phyloP scores from a whole-genome alignment of 1,140 invertebrate genomes.

The Eueides isabella region DNA sequence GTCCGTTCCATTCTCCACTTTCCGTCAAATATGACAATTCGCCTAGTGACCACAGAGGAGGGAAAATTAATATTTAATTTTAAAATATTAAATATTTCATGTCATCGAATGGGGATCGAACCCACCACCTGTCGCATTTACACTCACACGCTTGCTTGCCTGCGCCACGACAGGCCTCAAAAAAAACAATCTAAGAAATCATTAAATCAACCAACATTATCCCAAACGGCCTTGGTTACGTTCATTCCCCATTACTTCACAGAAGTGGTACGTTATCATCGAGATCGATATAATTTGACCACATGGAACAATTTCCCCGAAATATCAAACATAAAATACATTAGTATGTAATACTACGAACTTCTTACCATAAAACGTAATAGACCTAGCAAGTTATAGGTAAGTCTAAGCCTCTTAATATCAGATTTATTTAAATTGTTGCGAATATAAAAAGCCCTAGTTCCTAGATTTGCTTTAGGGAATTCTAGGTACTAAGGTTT shows the following conservation, averaged over 20 bases:
- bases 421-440: neutral
- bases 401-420: neutral
- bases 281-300: slow-evolving; percentile 3
- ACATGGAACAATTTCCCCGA: neutral
- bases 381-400: neutral
- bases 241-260: slow-evolving; percentile 1
- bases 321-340: slow-evolving; percentile 6
- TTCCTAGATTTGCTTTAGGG: too few relatives aligned
- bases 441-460: neutral
- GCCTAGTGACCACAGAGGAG: too few relatives aligned
- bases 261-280: neutral
- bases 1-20: too few relatives aligned
- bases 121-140: too few relatives aligned
- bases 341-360: slow-evolving; percentile 3
- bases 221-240: neutral
- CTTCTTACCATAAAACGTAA: slow-evolving; percentile 2
- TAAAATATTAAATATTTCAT: too few relatives aligned
- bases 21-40: too few relatives aligned
- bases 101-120: too few relatives aligned
- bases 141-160: too few relatives aligned
- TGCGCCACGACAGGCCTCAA: too few relatives aligned
- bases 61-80: too few relatives aligned
- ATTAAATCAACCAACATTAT: neutral
- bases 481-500: too few relatives aligned
- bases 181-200: neutral